phyloP scores from a whole-genome alignment of 2,113 vertebrate genomes.

The Buteo buteo region DNA sequence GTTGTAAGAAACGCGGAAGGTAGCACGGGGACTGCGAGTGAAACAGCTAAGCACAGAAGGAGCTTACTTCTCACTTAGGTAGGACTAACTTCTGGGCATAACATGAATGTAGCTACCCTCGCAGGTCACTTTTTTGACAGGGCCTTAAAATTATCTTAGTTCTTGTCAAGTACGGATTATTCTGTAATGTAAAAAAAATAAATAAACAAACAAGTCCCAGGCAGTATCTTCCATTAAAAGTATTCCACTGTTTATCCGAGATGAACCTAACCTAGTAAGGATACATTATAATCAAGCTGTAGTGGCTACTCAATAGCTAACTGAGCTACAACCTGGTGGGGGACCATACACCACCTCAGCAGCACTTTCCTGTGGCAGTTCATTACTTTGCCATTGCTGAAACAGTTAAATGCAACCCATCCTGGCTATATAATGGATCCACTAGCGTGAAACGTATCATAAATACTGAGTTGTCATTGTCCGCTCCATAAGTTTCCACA shows the following conservation, averaged over 20 bases:
- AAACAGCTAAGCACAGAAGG: not conserved
- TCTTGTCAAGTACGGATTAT: not conserved
- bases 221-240: not conserved
- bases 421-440: not conserved
- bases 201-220: not conserved
- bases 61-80: not conserved
- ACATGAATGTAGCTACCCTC: not conserved
- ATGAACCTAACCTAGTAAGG: not conserved
- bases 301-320: not conserved
- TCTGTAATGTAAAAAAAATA: not conserved
- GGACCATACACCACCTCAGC: not conserved
- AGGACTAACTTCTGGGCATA: not conserved
- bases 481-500: not conserved
- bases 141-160: not conserved
- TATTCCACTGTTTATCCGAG: not conserved
- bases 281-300: not conserved
- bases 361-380: not conserved
- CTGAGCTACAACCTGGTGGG: not conserved
- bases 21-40: not conserved
- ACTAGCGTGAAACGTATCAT: not conserved
- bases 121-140: not conserved
- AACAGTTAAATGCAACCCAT: not conserved
- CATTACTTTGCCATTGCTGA: not conserved
- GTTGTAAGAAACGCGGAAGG: fast-evolving
- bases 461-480: not conserved